These are phyloP conservation scores for Ectropis grisescens DNA, from an alignment of 1,140 invertebrate species.

Conservation along the genomic window DNA sequence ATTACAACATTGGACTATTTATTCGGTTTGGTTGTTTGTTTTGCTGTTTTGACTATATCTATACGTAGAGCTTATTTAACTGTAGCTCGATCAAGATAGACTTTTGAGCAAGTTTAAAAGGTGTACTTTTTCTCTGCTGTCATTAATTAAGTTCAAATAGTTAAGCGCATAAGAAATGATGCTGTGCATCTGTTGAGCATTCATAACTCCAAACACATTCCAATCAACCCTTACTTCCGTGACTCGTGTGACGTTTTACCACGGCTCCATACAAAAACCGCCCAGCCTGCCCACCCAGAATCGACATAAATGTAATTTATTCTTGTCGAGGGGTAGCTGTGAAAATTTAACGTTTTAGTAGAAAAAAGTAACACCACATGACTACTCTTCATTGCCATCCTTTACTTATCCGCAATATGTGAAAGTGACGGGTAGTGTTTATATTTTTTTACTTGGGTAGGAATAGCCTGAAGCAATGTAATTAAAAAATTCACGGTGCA, in stretches of 20 bases:
- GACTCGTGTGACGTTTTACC: constrained; percentile 24
- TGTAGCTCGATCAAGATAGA: no score
- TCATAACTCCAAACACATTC: neutral
- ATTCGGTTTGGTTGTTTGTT: no score
- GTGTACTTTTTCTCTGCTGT: no score
- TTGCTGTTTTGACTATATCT: no score
- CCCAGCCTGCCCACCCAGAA: constrained; percentile 49
- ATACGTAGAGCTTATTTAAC: no score
- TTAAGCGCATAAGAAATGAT: no score
- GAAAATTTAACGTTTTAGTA: constrained; percentile 45
- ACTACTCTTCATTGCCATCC: constrained; percentile 28
- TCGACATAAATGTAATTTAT: constrained; percentile 62
- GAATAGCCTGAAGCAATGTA: constrained; percentile 31
- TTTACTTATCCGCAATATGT: constrained; percentile 16
- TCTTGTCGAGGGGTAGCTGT: constrained; percentile 46
- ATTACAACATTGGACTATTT: constrained; percentile 5
- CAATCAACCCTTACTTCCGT: constrained; percentile 49
- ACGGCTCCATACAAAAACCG: constrained; percentile 41
- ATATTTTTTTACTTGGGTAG: constrained; percentile 16
- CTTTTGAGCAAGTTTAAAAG: no score
- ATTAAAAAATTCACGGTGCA: constrained; percentile 47
- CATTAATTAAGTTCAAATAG: no score
- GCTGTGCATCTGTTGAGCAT: no score
- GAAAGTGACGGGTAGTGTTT: constrained; percentile 18
- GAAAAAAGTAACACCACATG: constrained; percentile 51